Evolutionary conservation across 1,140 invertebrate species (phyloP).

Genomic region (Dufourea novaeangliae): DNA sequence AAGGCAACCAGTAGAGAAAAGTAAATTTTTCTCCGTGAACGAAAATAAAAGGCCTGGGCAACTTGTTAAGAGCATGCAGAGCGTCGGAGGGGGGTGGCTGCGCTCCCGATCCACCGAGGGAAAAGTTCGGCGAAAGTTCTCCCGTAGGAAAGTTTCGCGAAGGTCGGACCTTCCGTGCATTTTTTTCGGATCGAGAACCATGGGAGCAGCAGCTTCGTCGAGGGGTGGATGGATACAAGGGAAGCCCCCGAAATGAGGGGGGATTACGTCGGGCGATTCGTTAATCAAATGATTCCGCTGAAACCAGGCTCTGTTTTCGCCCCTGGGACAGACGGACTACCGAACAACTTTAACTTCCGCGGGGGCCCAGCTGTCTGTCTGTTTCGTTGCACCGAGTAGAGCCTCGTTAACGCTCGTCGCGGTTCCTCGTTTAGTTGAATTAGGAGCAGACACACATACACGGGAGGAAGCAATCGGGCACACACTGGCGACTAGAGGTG

Average conservation of each 20-base stretch:
- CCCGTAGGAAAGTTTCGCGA: neutral
- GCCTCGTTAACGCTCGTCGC: neutral
- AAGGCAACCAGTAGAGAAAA: neutral
- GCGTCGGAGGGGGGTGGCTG: no score
- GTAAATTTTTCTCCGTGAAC: constrained; percentile 3
- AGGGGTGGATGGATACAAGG: no score
- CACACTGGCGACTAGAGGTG: no score
- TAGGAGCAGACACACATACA: no score
- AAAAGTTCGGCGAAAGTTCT: constrained; percentile 3
- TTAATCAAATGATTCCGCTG: neutral
- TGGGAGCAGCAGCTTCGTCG: neutral
- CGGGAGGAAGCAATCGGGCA: no score
- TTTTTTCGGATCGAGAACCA: neutral
- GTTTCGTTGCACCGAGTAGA: neutral
- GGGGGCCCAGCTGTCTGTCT: no score
- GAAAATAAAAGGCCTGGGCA: neutral
- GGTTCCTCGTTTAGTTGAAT: neutral
- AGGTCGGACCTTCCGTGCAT: neutral
- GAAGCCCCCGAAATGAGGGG: neutral
- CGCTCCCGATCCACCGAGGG: neutral
- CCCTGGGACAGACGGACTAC: neutral
- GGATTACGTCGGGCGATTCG: constrained; percentile 2
- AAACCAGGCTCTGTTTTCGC: neutral
- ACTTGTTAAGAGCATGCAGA: constrained; percentile 3
- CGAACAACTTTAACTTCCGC: neutral